phyloP scores from a whole-genome alignment of 1,140 invertebrate genomes.

The Orchestia grillus region DNA sequence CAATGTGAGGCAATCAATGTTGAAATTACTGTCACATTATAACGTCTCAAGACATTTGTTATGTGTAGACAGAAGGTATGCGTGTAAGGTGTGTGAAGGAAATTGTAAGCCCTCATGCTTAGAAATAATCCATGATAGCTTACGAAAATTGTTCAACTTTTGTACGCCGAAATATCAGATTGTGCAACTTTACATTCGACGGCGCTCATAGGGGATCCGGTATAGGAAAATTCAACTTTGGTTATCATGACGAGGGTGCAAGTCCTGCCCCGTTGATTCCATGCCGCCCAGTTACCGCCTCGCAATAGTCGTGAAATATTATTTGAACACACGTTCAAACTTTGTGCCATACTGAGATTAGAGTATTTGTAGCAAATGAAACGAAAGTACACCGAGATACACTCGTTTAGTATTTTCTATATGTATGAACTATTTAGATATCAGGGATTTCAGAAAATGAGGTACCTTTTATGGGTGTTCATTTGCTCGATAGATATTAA shows the following conservation, averaged over 20 bases:
- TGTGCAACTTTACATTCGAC: neutral
- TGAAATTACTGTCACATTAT: neutral
- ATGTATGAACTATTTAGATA: neutral
- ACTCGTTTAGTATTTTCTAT: too few relatives aligned
- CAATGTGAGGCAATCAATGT: neutral
- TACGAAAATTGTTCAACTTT: neutral
- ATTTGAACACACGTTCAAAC: neutral
- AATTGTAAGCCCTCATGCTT: neutral
- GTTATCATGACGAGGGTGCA: too few relatives aligned
- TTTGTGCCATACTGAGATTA: neutral
- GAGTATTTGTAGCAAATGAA: neutral
- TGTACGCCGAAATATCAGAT: neutral
- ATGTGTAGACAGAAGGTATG: neutral
- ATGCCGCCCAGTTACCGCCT: neutral
- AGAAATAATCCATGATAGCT: neutral
- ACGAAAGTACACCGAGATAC: neutral
- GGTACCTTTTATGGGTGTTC: neutral
- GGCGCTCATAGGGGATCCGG: too few relatives aligned
- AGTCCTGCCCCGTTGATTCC: neutral
- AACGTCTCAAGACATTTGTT: neutral
- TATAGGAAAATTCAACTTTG: too few relatives aligned
- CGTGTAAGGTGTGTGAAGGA: neutral
- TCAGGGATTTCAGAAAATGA: neutral
- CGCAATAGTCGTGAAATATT: neutral
- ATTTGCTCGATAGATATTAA: neutral